Evolutionary conservation across 2,797 vertebrate genomes (phyloP).

Genomic region (Hydrophis major): DNA sequence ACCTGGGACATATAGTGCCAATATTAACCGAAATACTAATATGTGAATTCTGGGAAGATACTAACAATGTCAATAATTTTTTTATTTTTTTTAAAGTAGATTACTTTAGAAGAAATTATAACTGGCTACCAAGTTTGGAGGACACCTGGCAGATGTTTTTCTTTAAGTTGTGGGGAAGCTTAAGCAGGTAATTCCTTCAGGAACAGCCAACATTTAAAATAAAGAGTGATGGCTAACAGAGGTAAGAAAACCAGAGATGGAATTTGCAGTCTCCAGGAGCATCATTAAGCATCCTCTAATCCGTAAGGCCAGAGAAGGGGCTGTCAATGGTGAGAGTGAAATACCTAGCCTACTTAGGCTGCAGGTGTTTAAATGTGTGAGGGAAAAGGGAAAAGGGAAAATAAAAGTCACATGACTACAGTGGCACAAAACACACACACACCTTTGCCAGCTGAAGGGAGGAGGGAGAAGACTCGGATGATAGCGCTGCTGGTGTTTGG

Average conservation of each 20-base stretch:
- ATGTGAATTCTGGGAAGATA: background rate
- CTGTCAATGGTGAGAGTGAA: background rate
- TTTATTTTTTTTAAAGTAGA: background rate
- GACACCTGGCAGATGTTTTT: background rate
- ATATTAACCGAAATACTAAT: background rate
- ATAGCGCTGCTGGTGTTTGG: background rate
- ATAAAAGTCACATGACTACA: background rate
- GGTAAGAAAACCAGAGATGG: background rate
- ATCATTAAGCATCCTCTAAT: background rate
- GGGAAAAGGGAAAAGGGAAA: background rate
- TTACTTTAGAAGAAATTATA: background rate
- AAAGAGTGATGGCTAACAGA: background rate
- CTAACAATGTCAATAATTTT: background rate
- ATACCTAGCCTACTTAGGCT: background rate
- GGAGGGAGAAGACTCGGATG: background rate
- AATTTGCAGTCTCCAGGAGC: background rate
- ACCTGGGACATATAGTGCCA: background rate
- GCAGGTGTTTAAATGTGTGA: background rate
- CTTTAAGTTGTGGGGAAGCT: background rate
- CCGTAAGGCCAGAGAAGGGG: background rate
- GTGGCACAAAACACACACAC: background rate
- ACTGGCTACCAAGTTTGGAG: background rate
- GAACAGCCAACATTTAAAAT: background rate
- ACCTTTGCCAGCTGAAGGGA: background rate
- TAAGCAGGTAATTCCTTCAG: background rate